Evolutionary conservation across 2,888 invertebrate genomes (phyloP).

Genomic region (Drosophila planitibia): DNA sequence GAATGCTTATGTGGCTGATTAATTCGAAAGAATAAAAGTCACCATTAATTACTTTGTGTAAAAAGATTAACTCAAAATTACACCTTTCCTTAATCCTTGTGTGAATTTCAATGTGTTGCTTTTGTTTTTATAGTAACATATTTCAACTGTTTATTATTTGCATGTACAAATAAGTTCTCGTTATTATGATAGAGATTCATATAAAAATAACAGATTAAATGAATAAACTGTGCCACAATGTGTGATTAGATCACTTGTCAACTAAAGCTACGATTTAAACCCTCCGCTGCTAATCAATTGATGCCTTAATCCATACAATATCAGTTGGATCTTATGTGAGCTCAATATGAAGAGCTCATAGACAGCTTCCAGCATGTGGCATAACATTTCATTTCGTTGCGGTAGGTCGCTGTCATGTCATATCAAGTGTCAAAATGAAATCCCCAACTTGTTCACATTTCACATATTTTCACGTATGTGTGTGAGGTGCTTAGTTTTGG

Average conservation of each 20-base stretch:
- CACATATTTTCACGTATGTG: conserved; percentile 42
- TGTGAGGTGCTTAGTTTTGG: conserved; percentile 49
- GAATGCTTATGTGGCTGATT: not conserved
- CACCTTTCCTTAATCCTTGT: not conserved
- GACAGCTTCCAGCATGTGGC: conserved; percentile 17
- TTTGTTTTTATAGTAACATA: not conserved
- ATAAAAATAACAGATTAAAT: not conserved
- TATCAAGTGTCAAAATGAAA: conserved; percentile 63
- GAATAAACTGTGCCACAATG: not conserved
- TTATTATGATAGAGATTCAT: conserved; percentile 5
- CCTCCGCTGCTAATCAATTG: conserved; percentile 15
- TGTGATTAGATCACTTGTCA: conserved; percentile 7
- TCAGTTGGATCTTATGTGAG: not conserved
- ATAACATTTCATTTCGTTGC: conserved; percentile 38
- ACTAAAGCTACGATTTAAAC: not conserved
- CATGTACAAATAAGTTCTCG: not conserved
- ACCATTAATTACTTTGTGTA: not conserved
- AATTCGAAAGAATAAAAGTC: not conserved
- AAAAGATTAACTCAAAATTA: not conserved
- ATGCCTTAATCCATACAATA: conserved; percentile 12
- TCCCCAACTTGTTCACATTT: conserved; percentile 45
- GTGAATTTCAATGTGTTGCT: not conserved
- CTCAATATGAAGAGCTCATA: conserved; percentile 24
- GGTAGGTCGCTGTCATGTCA: conserved; percentile 17
- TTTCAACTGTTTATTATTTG: not conserved